Evolutionary conservation across 2,888 invertebrate genomes (phyloP).

Genomic region (Argynnis bischoffii): DNA sequence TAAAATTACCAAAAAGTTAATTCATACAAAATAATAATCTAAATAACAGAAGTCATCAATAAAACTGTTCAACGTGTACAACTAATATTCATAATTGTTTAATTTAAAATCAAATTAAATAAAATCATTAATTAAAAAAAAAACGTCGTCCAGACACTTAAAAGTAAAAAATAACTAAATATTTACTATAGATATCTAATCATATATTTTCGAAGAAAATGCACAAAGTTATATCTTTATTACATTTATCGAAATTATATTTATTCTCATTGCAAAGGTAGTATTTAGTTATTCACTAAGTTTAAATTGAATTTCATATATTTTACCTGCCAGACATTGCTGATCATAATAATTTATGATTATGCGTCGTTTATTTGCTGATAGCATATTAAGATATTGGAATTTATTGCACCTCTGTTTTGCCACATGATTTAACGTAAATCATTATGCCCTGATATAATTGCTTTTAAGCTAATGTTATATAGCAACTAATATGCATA

Average conservation of each 20-base stretch:
- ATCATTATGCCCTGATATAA: background rate
- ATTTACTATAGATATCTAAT: too few relatives aligned
- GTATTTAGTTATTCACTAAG: background rate
- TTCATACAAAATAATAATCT: too few relatives aligned
- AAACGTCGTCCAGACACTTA: too few relatives aligned
- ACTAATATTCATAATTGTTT: too few relatives aligned
- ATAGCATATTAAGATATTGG: constrained; percentile 11
- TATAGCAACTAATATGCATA: background rate
- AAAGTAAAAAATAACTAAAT: too few relatives aligned
- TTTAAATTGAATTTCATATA: constrained; percentile 15
- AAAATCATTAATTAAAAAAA: too few relatives aligned
- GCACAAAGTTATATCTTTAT: background rate
- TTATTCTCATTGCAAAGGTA: background rate
- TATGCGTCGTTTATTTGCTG: constrained; percentile 21
- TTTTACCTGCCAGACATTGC: constrained; percentile 6
- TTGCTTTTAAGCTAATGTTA: too few relatives aligned
- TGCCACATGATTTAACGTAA: background rate
- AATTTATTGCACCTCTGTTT: background rate
- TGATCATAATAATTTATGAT: constrained; percentile 4
- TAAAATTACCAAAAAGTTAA: too few relatives aligned
- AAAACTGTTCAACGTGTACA: too few relatives aligned
- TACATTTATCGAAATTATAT: background rate
- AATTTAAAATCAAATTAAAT: too few relatives aligned
- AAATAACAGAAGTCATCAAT: too few relatives aligned
- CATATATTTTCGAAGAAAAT: too few relatives aligned